These are phyloP conservation scores for Patiria pectinifera DNA, from an alignment of 53 echinoderm and acorn worm genomes.

Conservation along the genomic window DNA sequence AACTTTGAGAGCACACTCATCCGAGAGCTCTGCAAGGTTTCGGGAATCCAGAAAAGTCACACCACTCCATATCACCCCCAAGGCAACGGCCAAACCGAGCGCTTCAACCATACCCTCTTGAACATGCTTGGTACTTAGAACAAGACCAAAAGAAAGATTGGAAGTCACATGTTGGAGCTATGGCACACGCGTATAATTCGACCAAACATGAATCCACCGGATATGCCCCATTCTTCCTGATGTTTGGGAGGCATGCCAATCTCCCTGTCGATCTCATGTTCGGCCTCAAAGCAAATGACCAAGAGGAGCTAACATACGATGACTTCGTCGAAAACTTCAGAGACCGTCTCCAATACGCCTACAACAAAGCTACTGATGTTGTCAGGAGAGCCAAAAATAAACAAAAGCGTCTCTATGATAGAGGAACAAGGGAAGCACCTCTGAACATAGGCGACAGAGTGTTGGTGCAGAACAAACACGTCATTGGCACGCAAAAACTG, in stretches of 20 bases:
- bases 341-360: not conserved
- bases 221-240: constrained; percentile 23
- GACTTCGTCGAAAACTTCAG: constrained; percentile 10
- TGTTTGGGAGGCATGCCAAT: not conserved
- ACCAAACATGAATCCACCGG: constrained; percentile 42
- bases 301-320: not conserved
- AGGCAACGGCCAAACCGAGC: constrained; percentile 38
- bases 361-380: constrained; percentile 8
- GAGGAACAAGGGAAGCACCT: constrained; percentile 2
- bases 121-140: constrained; percentile 56
- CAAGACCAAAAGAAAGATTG: constrained; percentile 52
- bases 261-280: constrained; percentile 34
- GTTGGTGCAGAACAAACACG: not conserved
- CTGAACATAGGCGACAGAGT: constrained; percentile 36
- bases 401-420: constrained; percentile 29
- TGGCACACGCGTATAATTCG: constrained; percentile 46
- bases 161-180: constrained; percentile 31
- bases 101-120: constrained; percentile 64
- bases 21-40: not conserved
- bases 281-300: constrained; percentile 1
- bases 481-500: constrained; percentile 26
- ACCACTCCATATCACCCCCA: constrained; percentile 49
- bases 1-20: constrained; percentile 63
- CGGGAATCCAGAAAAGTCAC: constrained; percentile 1
- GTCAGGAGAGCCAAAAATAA: constrained; percentile 15